Conservation (phyloP, 2,113 vertebrate genomes). For the Lanius ludovicianus region DNA sequence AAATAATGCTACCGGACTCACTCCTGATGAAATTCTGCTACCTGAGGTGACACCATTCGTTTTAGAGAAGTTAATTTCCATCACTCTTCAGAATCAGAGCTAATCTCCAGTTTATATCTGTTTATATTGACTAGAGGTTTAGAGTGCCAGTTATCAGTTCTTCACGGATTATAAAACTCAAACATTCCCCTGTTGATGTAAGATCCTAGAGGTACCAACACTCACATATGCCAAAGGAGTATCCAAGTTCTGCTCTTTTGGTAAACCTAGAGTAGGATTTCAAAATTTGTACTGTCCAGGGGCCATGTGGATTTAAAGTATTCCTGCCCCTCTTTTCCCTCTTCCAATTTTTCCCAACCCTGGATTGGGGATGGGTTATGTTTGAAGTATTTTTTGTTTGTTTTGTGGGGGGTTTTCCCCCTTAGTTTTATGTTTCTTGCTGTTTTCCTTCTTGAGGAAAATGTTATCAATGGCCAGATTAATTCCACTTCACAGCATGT, state of each 20-base stretch:
- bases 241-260: background rate
- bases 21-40: background rate
- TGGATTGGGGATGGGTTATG: background rate
- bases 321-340: background rate
- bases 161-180: background rate
- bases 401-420: rapidly evolving
- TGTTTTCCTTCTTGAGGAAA: background rate
- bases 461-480: background rate
- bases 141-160: background rate
- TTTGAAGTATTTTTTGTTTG: background rate
- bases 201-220: background rate
- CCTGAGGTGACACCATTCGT: background rate
- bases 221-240: background rate
- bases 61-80: background rate
- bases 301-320: background rate
- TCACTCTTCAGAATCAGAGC: background rate
- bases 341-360: background rate
- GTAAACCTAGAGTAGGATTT: background rate
- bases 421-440: background rate
- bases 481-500: background rate
- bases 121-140: background rate
- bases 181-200: background rate
- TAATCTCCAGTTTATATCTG: background rate
- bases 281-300: background rate
- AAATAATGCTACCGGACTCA: background rate